Evolutionary conservation across 64 coral and sea anemone species (phyloP).

Genomic region (Montipora efflorescens): DNA sequence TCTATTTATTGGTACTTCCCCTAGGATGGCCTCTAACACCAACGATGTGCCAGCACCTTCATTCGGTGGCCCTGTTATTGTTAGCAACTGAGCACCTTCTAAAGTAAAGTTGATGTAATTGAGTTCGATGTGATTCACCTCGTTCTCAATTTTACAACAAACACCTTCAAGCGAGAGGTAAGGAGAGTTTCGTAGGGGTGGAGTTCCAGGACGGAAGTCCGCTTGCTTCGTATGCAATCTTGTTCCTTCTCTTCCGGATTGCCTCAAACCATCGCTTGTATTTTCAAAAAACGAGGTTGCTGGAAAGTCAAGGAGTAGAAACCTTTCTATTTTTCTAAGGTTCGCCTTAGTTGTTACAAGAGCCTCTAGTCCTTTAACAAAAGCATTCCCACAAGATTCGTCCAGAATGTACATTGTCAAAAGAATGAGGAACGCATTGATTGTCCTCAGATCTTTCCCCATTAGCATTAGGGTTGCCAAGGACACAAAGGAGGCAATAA

Average conservation of each 20-base stretch:
- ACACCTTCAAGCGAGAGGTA: constrained; percentile 46
- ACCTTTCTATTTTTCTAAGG: constrained; percentile 16
- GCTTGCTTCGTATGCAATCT: not conserved
- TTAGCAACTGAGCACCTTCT: constrained; percentile 50
- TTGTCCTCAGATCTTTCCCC: not conserved
- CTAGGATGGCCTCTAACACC: constrained; percentile 62
- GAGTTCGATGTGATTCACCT: constrained; percentile 36
- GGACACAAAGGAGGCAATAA: not conserved
- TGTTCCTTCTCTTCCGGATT: not conserved
- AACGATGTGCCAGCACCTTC: constrained; percentile 58
- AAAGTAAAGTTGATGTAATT: constrained; percentile 57
- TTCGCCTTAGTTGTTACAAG: not conserved
- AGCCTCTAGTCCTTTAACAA: constrained; percentile 12
- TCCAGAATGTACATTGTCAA: constrained; percentile 28
- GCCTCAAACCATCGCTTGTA: not conserved
- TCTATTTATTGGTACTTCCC: constrained; percentile 28
- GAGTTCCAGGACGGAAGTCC: not conserved
- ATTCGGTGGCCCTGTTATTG: constrained; percentile 64
- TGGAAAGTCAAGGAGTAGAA: constrained; percentile 3
- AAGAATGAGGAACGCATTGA: constrained; percentile 1
- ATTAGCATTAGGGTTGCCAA: not conserved
- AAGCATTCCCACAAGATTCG: not conserved
- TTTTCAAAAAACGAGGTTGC: not conserved
- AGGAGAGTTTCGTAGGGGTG: not conserved
- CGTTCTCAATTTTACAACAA: constrained; percentile 42